These are phyloP conservation scores for Actenoides hombroni DNA, from an alignment of 2,113 vertebrate species.

Conservation along the genomic window DNA sequence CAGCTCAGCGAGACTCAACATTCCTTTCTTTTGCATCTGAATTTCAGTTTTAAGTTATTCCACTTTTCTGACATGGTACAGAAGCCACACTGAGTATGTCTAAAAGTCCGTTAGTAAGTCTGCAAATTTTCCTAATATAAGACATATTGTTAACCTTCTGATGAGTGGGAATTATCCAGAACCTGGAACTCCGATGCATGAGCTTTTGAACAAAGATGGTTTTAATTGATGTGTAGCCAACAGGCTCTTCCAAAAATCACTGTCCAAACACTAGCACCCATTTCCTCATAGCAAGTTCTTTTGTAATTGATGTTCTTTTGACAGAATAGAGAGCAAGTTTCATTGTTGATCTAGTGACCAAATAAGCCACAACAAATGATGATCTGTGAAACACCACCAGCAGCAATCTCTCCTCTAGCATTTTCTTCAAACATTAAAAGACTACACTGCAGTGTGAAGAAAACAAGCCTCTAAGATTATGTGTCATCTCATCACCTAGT, in stretches of 20 bases:
- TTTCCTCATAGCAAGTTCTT: slow-evolving; percentile 16
- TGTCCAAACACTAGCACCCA: neutral
- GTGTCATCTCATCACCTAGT: neutral
- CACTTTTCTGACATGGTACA: neutral
- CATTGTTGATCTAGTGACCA: neutral
- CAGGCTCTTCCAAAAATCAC: neutral
- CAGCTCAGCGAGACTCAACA: neutral
- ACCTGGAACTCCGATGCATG: neutral
- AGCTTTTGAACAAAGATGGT: neutral
- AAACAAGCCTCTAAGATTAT: neutral
- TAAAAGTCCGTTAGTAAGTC: neutral
- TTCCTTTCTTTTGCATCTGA: neutral
- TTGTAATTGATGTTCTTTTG: neutral
- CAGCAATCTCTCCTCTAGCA: neutral
- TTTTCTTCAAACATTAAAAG: neutral
- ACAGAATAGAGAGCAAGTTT: neutral
- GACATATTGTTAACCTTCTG: neutral
- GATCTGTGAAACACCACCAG: neutral
- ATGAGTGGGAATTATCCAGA: neutral
- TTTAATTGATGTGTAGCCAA: neutral
- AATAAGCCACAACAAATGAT: slow-evolving; percentile 29
- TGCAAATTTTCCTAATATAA: neutral
- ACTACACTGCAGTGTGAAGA: neutral
- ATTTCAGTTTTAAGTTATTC: neutral
- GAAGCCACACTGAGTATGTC: neutral